Percentiles rank a stretch among this genome's conserved stretches.
phyloP scores from a whole-genome alignment of 92 coral and sea anemone genomes.

The Bergia sp. region DNA sequence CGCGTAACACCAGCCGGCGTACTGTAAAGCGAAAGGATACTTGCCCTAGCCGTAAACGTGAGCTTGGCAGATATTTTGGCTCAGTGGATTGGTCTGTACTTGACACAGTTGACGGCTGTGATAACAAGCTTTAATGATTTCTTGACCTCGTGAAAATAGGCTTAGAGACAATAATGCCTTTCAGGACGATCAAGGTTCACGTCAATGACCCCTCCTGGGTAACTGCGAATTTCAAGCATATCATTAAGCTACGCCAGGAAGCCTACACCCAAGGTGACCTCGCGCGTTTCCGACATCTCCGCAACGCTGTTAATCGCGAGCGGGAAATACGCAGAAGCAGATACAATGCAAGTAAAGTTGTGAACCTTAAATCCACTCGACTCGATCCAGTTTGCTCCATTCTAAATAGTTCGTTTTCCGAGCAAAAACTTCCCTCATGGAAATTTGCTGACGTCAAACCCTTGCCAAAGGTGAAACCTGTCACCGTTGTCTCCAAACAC shows the following conservation, averaged over 20 bases:
- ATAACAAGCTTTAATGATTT: constrained; percentile 44
- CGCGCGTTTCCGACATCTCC: too few species aligned
- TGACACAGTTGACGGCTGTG: constrained; percentile 7
- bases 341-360: constrained; percentile 7
- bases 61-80: constrained; percentile 57
- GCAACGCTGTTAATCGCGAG: too few species aligned
- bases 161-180: constrained; percentile 48
- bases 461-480: too few species aligned
- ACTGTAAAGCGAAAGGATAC: constrained; percentile 49
- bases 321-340: too few species aligned
- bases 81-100: constrained; percentile 65
- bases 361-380: background rate
- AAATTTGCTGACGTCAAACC: too few species aligned
- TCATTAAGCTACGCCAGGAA: background rate
- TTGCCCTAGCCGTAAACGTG: constrained; percentile 31
- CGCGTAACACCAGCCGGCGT: constrained; percentile 45
- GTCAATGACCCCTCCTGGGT: constrained; percentile 41
- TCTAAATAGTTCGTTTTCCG: too few species aligned
- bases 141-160: constrained; percentile 41
- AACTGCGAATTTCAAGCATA: background rate
- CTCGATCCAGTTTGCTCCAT: too few species aligned
- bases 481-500: too few species aligned
- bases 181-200: constrained; percentile 22
- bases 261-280: background rate
- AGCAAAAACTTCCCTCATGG: too few species aligned